These are phyloP conservation scores for Ochropacha duplaris DNA, from an alignment of 2,888 invertebrate species.

Conservation along the genomic window DNA sequence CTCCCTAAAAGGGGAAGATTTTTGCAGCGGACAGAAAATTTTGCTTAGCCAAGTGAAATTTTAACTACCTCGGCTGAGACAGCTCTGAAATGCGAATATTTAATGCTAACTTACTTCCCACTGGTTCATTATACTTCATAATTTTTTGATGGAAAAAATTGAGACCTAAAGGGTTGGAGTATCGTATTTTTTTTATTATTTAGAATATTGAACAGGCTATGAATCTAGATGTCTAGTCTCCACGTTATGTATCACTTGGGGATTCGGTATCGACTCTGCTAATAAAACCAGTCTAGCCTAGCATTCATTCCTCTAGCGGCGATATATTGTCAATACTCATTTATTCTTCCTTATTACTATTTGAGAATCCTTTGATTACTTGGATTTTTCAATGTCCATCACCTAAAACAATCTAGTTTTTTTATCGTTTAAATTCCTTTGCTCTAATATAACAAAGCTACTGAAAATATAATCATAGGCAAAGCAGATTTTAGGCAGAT, in stretches of 20 bases:
- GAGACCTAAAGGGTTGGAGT: constrained; percentile 57
- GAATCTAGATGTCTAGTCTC: constrained; percentile 11
- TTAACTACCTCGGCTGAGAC: constrained; percentile 81
- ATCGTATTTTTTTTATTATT: constrained; percentile 16
- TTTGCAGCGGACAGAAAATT: constrained; percentile 82
- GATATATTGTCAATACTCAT: background rate
- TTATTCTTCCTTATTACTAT: background rate
- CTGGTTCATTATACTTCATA: constrained; percentile 81
- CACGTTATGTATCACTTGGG: background rate
- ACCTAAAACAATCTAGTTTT: background rate
- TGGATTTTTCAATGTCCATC: background rate
- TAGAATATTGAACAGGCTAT: constrained; percentile 20
- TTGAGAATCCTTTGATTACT: background rate
- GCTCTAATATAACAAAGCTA: background rate
- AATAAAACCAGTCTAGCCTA: background rate
- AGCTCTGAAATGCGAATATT: constrained; percentile 80
- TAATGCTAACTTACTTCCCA: constrained; percentile 81
- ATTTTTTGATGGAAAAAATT: constrained; percentile 67
- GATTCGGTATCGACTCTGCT: background rate
- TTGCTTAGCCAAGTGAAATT: constrained; percentile 83
- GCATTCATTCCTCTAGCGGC: background rate
- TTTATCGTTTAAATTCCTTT: background rate
- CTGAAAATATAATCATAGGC: background rate
- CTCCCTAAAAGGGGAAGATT: constrained; percentile 77
- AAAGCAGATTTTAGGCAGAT: background rate